Conservation (phyloP, 2,797 vertebrate genomes). For the Tokudaia muenninki region DNA sequence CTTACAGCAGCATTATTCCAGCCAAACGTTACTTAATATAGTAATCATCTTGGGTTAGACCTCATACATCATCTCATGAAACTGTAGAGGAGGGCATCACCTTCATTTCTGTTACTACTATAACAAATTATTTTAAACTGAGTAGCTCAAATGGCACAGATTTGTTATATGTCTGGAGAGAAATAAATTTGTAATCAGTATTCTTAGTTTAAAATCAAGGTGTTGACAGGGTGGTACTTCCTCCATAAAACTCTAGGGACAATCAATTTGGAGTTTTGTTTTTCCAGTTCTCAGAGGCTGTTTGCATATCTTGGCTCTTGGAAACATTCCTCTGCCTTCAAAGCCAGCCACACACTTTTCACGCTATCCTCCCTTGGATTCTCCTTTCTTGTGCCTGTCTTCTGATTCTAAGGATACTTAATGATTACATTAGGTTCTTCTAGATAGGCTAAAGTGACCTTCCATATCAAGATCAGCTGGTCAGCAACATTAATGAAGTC, state of each 20-base stretch:
- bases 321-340: not conserved
- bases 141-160: conserved; percentile 1
- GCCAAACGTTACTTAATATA: not conserved
- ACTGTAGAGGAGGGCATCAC: not conserved
- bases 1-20: not conserved
- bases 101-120: not conserved
- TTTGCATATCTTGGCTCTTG: not conserved
- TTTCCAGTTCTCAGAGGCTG: not conserved
- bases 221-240: not conserved
- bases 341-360: not conserved
- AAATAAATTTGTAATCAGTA: not conserved
- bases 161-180: not conserved
- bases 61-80: not conserved
- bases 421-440: not conserved
- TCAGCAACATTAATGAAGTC: not conserved
- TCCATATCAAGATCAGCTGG: not conserved
- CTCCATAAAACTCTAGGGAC: not conserved
- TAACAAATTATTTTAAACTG: not conserved
- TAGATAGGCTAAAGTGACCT: not conserved
- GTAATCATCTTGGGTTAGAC: not conserved
- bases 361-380: not conserved
- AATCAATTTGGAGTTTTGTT: not conserved
- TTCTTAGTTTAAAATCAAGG: not conserved
- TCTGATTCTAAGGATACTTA: not conserved
- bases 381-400: not conserved